Base-by-base conservation (phyloP, 92 coral and sea anemone genomes). In the Phymanthus crucifer region DNA sequence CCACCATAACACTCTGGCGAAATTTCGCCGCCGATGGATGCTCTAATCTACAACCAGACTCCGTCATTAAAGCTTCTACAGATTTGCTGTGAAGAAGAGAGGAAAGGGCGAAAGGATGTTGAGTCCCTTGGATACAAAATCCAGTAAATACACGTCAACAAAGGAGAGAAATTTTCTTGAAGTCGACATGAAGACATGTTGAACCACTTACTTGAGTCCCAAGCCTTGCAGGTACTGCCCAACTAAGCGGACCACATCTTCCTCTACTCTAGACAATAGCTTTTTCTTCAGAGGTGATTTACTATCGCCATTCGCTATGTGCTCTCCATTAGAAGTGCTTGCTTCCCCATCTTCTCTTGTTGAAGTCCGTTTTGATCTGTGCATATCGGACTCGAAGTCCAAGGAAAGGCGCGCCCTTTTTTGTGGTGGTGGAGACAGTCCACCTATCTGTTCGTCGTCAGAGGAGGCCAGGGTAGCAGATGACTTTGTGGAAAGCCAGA, bases 401-500 rank as follows among this genome's bases (percentile, higher is more conserved):
- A 95, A 84, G 83, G 96, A 90, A 89, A 87, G 97, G 91, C 99
- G 99, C 88, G 96, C 99, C 97, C 91, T 95, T 91, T 95, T 95
- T 77, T 94, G 99, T 83, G 99, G 99, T 91, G 99, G 99, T 90
- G 99, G 99, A 95, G 99, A 95, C 99, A 92, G 90, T 76, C 99
- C 99, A 93, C 99, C 99, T 93, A 88, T 91, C 91, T 90, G 94
- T 89, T 95, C 99, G 98, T 95, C 99, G 88, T 95, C 99, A 95
- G 99, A 95, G 93, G 99, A 93, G 99, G 99, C 99, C 99, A 95
- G 99, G 93, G 99, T 95, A 95, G 93, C 99, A 83, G 90, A 87
- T 89, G 94, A 95, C 94, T 87, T 84, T 81, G 89, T 87, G 85
- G 98, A 89, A 83, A 93, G 99, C 99, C 99, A 95, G 99, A 87